Base-by-base conservation (phyloP, 2,113 vertebrate species). In the Forbesichthys agassizii region DNA sequence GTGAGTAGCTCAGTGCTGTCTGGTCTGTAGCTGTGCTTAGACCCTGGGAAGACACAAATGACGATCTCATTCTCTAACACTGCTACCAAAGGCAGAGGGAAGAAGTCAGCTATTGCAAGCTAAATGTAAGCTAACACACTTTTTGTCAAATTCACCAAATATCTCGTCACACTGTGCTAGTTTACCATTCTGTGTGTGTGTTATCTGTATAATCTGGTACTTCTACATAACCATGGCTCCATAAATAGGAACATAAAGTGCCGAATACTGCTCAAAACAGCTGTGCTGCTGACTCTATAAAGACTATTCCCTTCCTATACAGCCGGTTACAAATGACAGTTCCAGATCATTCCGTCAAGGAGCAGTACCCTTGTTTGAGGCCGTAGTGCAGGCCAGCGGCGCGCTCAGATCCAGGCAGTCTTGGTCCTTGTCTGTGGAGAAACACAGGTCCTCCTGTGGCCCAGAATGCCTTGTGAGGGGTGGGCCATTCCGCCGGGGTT, bases 361-460 rank as follows among this genome's bases (percentile, higher is more conserved):
- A 14, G 33, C 9, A 0, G 47, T 69, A 90, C 91, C 90, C 60
- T 87, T 86, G 60, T 85, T 81, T 7, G 83, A 70, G 80, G 59
- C 18, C 51, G 77, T 20, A 5, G 9, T 72, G 77, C 86, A 78
- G 13, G 79, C 3, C 0, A 76, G 74, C 75, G 73, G 88, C 2
- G 79, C 58, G 77, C 72, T 89, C 51, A 90, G 69, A 51, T 91
- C 88, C 70, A 89, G 73, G 58, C 89, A 91, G 85, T 91, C 87
- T 60, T 92, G 89, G 77, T 94, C 93, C 71, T 92, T 92, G 73
- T 94, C 93, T 1, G 90, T 91, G n/a, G 92, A 91, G 46, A 91
- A 91, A 61, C 90, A 92, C 67, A 91, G 87, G 80, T 93, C 91
- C 86, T 92, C 91, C 83, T 92, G 92, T 0, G 91, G 92, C 16